Percentiles rank a stretch among this genome's conserved stretches.
Evolutionary conservation across 2,113 vertebrate species (phyloP).

Genomic region (Cyanoramphus novaezelandiae): DNA sequence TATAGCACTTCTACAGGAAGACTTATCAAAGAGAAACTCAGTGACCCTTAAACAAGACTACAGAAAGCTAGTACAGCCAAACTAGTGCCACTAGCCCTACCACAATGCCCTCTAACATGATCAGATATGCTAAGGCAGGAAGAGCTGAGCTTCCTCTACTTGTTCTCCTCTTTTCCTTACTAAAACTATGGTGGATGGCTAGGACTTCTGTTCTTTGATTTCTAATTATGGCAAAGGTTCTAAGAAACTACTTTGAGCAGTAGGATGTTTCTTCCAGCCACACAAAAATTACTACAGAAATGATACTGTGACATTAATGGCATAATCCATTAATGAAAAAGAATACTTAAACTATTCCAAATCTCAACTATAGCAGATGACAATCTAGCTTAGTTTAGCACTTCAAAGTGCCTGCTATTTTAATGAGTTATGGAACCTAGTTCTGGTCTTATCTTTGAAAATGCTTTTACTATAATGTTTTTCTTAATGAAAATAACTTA

Average conservation of each 20-base stretch:
- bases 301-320: not conserved
- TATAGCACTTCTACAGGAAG: not conserved
- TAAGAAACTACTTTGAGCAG: not conserved
- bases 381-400: not conserved
- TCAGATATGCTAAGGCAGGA: rapidly evolving
- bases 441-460: not conserved
- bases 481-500: not conserved
- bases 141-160: not conserved
- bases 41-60: not conserved
- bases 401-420: not conserved
- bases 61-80: not conserved
- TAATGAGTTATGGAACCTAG: not conserved
- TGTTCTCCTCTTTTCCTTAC: not conserved
- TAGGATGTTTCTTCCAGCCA: not conserved
- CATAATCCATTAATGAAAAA: not conserved
- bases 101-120: not conserved
- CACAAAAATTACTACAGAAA: not conserved
- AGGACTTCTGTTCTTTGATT: not conserved
- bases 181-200: not conserved
- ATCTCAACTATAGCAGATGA: not conserved
- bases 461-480: not conserved
- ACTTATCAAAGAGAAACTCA: not conserved
- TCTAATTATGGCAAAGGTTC: not conserved
- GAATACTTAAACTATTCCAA: not conserved
- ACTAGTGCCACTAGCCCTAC: not conserved